Evolutionary conservation across 2,113 vertebrate genomes (phyloP), one percentile per base, ranked within the genome.

Genomic region (Brachyhypopomus gauderio): DNA sequence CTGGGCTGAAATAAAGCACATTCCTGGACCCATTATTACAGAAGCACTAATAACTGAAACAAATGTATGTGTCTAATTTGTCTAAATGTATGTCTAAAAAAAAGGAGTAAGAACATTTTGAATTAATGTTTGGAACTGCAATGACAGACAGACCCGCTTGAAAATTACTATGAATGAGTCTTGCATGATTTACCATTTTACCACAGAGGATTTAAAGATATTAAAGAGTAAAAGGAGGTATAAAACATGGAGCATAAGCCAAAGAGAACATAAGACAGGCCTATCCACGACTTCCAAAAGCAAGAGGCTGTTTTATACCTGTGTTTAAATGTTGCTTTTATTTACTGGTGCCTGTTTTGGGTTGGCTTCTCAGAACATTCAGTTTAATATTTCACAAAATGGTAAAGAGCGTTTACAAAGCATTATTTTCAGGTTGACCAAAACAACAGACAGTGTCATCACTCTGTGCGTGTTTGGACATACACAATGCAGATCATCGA

Each of bases 251-350:
- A 74, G 19, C 5, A 41, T 1, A 56, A 14, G 25, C 1, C n/a
- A 55, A 8, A 75, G 55, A 70, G 79, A n/a, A 80, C 19, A 11
- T 30, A 48, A 70, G 11, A 45, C 7, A 17, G 8, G 30, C 17
- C 38, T 63, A 3, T 6, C 27, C 19, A 23, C 38, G 62, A 72
- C 41, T 70, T 23, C 55, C 64, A 30, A 76, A 85, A 83, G 22
- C 79, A 73, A 27, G 63, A 75, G 83, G 69, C 79, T 34, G 67
- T 82, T 75, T 59, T 60, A 55, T 69, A 77, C 22, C 59, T 66
- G 76, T 69, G 63, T 81, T 85, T 77, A 64, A 80, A 83, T 79
- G 78, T 55, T 81, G 69, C 81, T 75, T 86, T 88, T 86, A 85
- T 86, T 88, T 71, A 79, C 79, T 63, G 48, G 45, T 55, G 48